These are phyloP conservation scores for Iguana delicatissima DNA, from an alignment of 2,797 vertebrate species.

Conservation along the genomic window DNA sequence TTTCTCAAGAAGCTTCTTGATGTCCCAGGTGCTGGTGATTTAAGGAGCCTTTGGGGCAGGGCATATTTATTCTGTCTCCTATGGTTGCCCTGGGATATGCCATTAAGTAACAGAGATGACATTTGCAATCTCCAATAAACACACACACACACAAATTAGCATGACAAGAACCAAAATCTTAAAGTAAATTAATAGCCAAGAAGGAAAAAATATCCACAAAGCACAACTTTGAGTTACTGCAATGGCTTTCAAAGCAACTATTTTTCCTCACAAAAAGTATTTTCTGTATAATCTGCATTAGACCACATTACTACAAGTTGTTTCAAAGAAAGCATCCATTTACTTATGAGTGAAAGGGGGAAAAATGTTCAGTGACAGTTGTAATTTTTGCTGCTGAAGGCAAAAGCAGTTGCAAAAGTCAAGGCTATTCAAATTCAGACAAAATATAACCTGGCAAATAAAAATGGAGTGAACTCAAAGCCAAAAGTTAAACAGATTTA, in stretches of 20 bases:
- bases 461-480: neutral
- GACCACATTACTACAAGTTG: neutral
- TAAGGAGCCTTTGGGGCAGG: neutral
- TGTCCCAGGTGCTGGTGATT: neutral
- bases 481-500: neutral
- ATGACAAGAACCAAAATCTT: neutral
- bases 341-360: neutral
- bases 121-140: neutral
- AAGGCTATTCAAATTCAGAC: neutral
- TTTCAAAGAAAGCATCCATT: neutral
- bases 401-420: neutral
- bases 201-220: neutral
- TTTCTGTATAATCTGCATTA: neutral
- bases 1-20: neutral
- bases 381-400: neutral
- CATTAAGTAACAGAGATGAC: neutral
- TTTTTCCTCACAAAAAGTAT: neutral
- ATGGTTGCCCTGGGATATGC: neutral
- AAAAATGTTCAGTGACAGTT: neutral
- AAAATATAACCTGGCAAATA: neutral
- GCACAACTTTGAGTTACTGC: neutral
- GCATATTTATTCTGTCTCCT: neutral
- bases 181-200: neutral
- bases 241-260: neutral
- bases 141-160: no score